Evolutionary conservation across 2,888 invertebrate species (phyloP).

Genomic region (Isotomurus palustris): DNA sequence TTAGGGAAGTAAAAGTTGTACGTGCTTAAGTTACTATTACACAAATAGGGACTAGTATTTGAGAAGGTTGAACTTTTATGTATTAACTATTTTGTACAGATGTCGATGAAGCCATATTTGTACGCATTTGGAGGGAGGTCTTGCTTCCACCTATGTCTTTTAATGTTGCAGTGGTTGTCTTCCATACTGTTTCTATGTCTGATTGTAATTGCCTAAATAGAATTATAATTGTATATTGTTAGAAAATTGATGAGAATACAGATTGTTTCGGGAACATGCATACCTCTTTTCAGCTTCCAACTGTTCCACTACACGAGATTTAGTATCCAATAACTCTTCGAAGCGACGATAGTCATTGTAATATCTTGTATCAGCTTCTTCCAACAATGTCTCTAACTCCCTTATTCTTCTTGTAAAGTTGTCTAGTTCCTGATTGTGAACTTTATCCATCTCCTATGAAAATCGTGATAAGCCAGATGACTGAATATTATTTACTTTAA

Average conservation of each 20-base stretch:
- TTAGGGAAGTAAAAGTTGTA: too few relatives aligned
- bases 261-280: neutral
- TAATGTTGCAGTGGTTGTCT: slow-evolving; percentile 25
- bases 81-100: too few relatives aligned
- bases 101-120: too few relatives aligned
- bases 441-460: slow-evolving; percentile 35
- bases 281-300: slow-evolving; percentile 40
- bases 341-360: slow-evolving; percentile 27
- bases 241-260: neutral
- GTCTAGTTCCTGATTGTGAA: slow-evolving; percentile 33
- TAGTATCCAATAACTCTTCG: slow-evolving; percentile 36
- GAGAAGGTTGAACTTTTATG: too few relatives aligned
- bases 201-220: slow-evolving; percentile 31
- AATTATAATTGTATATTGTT: neutral
- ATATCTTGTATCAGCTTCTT: slow-evolving; percentile 26
- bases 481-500: neutral
- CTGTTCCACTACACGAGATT: slow-evolving; percentile 29
- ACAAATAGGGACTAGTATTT: too few relatives aligned
- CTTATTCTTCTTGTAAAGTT: slow-evolving; percentile 16
- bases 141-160: neutral
- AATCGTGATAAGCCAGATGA: too few relatives aligned
- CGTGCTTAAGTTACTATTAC: too few relatives aligned
- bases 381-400: slow-evolving; percentile 32
- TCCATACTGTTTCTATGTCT: slow-evolving; percentile 44
- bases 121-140: neutral